A percentile compares a stretch with the other conserved stretches of the same genome.
phyloP scores from a whole-genome alignment of 1,140 invertebrate genomes.

The Drosophila varians region DNA sequence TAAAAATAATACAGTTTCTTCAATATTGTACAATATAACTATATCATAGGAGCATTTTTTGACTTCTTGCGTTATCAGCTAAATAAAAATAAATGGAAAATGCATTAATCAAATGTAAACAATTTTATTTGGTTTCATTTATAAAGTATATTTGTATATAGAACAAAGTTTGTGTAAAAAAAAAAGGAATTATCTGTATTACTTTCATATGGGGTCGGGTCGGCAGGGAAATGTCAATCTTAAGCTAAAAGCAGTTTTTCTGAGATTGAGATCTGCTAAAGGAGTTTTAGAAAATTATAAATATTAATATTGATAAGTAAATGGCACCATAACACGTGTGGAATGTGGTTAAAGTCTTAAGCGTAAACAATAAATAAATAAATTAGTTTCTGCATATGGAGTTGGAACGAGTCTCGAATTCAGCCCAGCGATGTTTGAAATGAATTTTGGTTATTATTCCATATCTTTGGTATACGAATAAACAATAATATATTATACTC shows the following conservation, averaged over 20 bases:
- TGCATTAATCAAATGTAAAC: slow-evolving; percentile 41
- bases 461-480: slow-evolving; percentile 59
- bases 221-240: slow-evolving; percentile 43
- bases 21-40: slow-evolving; percentile 24
- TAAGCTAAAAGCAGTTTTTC: slow-evolving; percentile 44
- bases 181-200: slow-evolving; percentile 16
- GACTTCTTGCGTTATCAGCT: slow-evolving; percentile 61
- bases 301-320: slow-evolving; percentile 61
- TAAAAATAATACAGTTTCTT: slow-evolving; percentile 19
- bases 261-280: slow-evolving; percentile 43
- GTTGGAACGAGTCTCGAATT: slow-evolving; percentile 38
- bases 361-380: slow-evolving; percentile 59
- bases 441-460: slow-evolving; percentile 46
- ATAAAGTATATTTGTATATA: slow-evolving; percentile 32
- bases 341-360: slow-evolving; percentile 66
- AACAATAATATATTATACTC: slow-evolving; percentile 51
- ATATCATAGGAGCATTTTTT: slow-evolving; percentile 58
- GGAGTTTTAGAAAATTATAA: slow-evolving; percentile 14
- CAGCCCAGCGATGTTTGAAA: slow-evolving; percentile 51
- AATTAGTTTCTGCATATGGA: slow-evolving; percentile 39
- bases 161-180: slow-evolving; percentile 40
- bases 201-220: slow-evolving; percentile 3
- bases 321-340: slow-evolving; percentile 68
- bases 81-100: slow-evolving; percentile 40
- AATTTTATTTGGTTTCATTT: slow-evolving; percentile 42